Base-by-base conservation (phyloP, 2,113 vertebrate species). In the Phaethornis superciliosus region DNA sequence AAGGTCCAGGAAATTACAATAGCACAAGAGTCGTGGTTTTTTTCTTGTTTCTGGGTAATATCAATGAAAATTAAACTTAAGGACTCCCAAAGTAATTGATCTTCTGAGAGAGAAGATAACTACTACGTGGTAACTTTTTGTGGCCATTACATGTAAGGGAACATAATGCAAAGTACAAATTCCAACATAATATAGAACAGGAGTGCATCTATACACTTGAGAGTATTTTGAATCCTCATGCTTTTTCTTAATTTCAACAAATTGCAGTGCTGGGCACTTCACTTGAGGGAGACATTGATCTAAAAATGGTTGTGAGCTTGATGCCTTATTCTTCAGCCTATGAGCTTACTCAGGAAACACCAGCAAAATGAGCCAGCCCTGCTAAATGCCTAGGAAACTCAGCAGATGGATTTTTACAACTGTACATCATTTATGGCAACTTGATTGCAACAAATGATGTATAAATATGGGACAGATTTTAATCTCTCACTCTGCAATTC, bases 401-500 rank as follows among this genome's bases (percentile, higher is more conserved):
- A 71, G 82, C n/a, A 88, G 70, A 92, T 68, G 32, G 51, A 83
- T 40, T 28, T 93, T 91, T 79, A 81, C 68, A 88, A 75, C 49
- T 70, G 20, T 75, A 81, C 44, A 58, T 86, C 86, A 88, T 94
- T 85, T 72, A 90, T 90, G 35, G 51, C 70, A 90, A 85, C 65
- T 51, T 89, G 78, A 88, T 81, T 85, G 52, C 94, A 90, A 81
- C n/a, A 87, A 47, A 94, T 60, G 33, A 83, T 63, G 46, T 33
- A 79, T 71, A 90, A 96, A 86, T 60, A 78, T 37, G 27, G 71
- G 60, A 76, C 42, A 91, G 54, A 75, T 92, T 96, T 96, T 95
- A 68, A 72, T 91, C 64, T 84, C 78, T 60, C 62, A 12, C 55
- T 64, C 78, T 92, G 37, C 49, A 90, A 37, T 89, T 93, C 89